A percentile compares a stretch with the other conserved stretches of the same genome.
phyloP scores from a whole-genome alignment of 2,888 invertebrate genomes.

The Drosophila sordidapex region DNA sequence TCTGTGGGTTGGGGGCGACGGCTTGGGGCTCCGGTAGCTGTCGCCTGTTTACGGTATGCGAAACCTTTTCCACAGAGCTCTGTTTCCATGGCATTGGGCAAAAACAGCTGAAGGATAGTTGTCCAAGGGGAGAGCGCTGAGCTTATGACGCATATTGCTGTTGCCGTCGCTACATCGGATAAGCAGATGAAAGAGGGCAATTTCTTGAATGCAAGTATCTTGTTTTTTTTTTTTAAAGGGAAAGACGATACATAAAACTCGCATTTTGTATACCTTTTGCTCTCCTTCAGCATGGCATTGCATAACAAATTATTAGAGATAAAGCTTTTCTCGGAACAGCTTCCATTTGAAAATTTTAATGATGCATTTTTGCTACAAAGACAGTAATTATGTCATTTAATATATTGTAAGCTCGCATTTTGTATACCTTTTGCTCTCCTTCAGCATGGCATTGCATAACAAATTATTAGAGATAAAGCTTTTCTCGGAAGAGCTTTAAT shows the following conservation, averaged over 20 bases:
- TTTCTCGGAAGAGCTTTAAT: background rate
- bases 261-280: background rate
- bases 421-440: background rate
- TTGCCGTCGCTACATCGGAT: conserved; percentile 2
- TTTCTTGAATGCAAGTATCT: conserved; percentile 5
- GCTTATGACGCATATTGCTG: conserved; percentile 5
- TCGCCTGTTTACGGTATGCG: conserved; percentile 20
- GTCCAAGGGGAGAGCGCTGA: background rate
- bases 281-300: background rate
- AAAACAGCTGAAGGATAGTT: background rate
- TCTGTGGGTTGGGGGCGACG: background rate
- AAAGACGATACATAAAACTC: background rate
- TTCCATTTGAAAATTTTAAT: background rate
- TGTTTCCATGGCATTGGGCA: conserved; percentile 23
- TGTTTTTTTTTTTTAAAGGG: background rate
- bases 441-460: conserved; percentile 2
- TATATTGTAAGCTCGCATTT: background rate
- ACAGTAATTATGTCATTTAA: too few species aligned
- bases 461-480: background rate
- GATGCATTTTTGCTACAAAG: background rate
- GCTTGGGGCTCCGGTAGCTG: conserved; percentile 10
- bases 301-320: conserved; percentile 4
- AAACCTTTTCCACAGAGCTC: conserved; percentile 26
- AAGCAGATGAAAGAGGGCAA: conserved; percentile 13
- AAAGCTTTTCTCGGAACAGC: background rate